Evolutionary conservation across 1,140 invertebrate species (phyloP).

Genomic region (Tetragnatha versicolor): DNA sequence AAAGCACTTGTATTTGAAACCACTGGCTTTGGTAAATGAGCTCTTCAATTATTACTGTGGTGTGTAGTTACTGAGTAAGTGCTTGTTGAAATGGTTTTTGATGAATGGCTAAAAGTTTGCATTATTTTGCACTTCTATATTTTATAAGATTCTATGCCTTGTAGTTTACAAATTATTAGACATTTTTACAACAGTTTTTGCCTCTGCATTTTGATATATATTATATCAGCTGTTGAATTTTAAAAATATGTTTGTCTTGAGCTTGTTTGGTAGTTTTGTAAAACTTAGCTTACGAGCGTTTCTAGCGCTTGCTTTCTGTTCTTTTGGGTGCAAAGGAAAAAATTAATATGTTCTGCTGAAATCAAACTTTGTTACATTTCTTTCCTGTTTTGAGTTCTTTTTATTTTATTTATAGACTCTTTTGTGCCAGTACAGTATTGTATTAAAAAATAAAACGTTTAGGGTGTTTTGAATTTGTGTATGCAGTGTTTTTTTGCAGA

Average conservation of each 20-base stretch:
- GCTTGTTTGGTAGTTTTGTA: constrained; percentile 33
- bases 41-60: too few relatives aligned
- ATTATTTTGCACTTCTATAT: constrained; percentile 15
- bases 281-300: constrained; percentile 3
- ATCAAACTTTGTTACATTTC: constrained; percentile 43
- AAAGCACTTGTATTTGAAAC: too few relatives aligned
- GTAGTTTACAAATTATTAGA: constrained; percentile 46
- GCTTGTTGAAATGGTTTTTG: too few relatives aligned
- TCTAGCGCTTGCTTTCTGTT: constrained; percentile 1
- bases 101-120: too few relatives aligned
- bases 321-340: not conserved
- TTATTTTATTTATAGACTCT: constrained; percentile 33
- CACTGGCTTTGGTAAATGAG: too few relatives aligned
- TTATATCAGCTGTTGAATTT: constrained; percentile 49
- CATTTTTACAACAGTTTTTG: constrained; percentile 42
- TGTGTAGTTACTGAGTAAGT: too few relatives aligned
- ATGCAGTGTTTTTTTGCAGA: not conserved
- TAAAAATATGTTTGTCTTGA: constrained; percentile 41
- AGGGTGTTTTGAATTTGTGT: constrained; percentile 8
- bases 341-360: not conserved
- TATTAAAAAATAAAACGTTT: not conserved
- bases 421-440: constrained; percentile 52
- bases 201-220: constrained; percentile 45
- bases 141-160: constrained; percentile 32
- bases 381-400: constrained; percentile 20